phyloP scores from a whole-genome alignment of 1,140 invertebrate genomes.

The Tribolium castaneum region DNA sequence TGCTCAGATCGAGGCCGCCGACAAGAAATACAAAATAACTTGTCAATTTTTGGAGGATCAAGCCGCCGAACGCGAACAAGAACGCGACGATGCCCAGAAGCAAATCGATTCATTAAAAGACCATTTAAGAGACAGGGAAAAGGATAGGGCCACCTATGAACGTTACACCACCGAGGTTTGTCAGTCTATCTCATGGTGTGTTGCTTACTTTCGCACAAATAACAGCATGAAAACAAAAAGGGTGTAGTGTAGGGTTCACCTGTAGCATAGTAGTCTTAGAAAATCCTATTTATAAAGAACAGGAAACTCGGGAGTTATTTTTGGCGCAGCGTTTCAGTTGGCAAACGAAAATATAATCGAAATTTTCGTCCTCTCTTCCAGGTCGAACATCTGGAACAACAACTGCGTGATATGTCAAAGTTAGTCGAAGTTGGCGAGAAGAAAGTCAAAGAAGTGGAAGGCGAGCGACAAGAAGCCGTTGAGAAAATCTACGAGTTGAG shows the following conservation, averaged over 20 bases:
- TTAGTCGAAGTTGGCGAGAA: constrained; percentile 70
- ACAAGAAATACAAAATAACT: constrained; percentile 80
- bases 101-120: constrained; percentile 72
- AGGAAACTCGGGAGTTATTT: constrained; percentile 5
- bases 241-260: background rate
- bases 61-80: constrained; percentile 79
- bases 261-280: background rate
- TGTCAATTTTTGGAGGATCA: constrained; percentile 84
- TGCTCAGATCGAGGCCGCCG: constrained; percentile 79
- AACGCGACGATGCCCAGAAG: constrained; percentile 79
- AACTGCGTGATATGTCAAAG: constrained; percentile 75
- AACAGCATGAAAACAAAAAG: too few relatives aligned
- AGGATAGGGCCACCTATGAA: constrained; percentile 69
- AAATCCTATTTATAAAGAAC: background rate
- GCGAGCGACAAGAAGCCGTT: constrained; percentile 74
- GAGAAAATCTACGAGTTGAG: constrained; percentile 79
- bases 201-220: too few relatives aligned
- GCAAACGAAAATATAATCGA: constrained; percentile 15
- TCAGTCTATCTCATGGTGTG: constrained; percentile 27
- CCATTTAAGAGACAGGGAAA: constrained; percentile 72
- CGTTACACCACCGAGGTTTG: constrained; percentile 69
- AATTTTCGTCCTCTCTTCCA: constrained; percentile 56
- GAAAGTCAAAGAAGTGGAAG: constrained; percentile 70
- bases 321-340: constrained; percentile 6
- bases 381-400: constrained; percentile 76